These are phyloP conservation scores for Pimpla rufipes DNA, from an alignment of 2,888 invertebrate species.

Conservation along the genomic window DNA sequence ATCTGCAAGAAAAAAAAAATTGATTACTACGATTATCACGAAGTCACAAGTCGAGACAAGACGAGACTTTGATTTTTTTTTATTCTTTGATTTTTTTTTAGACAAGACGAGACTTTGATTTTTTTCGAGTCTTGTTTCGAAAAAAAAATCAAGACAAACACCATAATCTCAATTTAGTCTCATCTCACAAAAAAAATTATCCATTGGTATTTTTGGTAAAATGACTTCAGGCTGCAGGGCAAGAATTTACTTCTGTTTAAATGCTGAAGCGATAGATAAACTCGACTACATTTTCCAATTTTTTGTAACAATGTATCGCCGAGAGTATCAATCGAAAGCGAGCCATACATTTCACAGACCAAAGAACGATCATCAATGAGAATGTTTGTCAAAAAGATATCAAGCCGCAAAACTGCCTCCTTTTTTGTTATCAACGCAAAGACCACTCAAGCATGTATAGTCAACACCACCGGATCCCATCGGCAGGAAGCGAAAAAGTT, in stretches of 20 bases:
- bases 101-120: too few species aligned
- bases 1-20: conserved; percentile 86
- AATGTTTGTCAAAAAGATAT: not conserved
- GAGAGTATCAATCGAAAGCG: not conserved
- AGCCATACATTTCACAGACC: not conserved
- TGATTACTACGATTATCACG: too few species aligned
- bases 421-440: not conserved
- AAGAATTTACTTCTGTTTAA: too few species aligned
- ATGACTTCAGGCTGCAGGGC: too few species aligned
- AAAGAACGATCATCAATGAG: not conserved
- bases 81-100: too few species aligned
- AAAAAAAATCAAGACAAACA: too few species aligned
- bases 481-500: not conserved
- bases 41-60: too few species aligned
- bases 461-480: not conserved
- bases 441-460: not conserved
- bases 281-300: not conserved
- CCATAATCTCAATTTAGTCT: too few species aligned
- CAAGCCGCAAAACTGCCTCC: not conserved
- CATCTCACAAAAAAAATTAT: not conserved
- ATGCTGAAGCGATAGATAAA: too few species aligned
- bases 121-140: too few species aligned
- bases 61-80: too few species aligned
- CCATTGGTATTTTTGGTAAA: not conserved
- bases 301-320: not conserved